phyloP scores from a whole-genome alignment of 2,888 invertebrate genomes.

The Leptopilina drosophilae region DNA sequence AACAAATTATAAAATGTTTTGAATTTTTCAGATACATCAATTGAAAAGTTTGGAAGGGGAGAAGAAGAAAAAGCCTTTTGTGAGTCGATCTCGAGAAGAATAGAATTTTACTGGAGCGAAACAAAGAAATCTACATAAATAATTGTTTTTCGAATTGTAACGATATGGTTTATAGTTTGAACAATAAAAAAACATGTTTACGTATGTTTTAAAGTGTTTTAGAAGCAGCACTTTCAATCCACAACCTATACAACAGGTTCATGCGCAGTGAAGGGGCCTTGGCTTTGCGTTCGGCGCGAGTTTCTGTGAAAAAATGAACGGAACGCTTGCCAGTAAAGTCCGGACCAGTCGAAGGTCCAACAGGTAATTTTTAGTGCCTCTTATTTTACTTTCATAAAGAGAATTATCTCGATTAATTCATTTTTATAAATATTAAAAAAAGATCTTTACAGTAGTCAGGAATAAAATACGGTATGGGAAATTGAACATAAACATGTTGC shows the following conservation, averaged over 20 bases:
- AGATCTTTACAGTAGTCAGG: neutral
- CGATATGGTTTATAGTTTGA: neutral
- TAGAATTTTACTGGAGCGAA: too few species aligned
- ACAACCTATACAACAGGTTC: constrained; percentile 24
- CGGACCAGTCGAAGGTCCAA: constrained; percentile 15
- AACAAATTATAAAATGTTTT: too few species aligned
- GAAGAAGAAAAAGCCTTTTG: too few species aligned
- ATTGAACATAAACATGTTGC: neutral
- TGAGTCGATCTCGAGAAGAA: too few species aligned
- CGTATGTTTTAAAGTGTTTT: neutral
- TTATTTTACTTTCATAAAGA: neutral
- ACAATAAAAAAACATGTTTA: neutral
- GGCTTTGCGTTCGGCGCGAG: constrained; percentile 37
- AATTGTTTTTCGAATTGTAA: too few species aligned
- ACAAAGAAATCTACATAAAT: too few species aligned
- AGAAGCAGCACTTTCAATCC: neutral
- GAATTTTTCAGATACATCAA: too few species aligned
- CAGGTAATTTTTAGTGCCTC: constrained; percentile 8
- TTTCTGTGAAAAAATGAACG: constrained; percentile 9
- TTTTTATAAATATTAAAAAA: neutral
- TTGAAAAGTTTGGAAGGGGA: too few species aligned
- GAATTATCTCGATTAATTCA: neutral
- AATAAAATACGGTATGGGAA: too few species aligned
- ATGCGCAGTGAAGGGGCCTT: constrained; percentile 36
- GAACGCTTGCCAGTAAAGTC: constrained; percentile 23